Evolutionary conservation across 2,113 vertebrate genomes (phyloP).

Genomic region (Mirza zaza): DNA sequence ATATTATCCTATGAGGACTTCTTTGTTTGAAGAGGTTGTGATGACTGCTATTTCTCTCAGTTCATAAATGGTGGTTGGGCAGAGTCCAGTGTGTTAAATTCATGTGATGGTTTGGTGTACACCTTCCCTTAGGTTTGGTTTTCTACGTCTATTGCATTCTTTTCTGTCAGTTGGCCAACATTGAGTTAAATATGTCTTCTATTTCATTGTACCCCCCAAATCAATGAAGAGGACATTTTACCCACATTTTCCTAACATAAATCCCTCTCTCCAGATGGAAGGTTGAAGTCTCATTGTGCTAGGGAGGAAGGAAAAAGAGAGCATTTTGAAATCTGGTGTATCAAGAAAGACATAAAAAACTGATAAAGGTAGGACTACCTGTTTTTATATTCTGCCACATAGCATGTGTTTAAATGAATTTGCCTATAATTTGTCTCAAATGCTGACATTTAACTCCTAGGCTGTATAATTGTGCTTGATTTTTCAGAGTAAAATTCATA

Average conservation of each 20-base stretch:
- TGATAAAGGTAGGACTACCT: conserved; percentile 76
- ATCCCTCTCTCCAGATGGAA: conserved; percentile 15
- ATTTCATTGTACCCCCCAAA: background rate
- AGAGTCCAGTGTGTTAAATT: background rate
- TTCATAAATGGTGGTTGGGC: background rate
- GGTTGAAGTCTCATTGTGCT: conserved; percentile 62
- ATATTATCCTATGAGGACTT: background rate
- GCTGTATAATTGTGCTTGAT: conserved; percentile 82
- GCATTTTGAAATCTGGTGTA: conserved; percentile 73
- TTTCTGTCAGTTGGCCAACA: conserved; percentile 1
- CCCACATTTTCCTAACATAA: conserved; percentile 56
- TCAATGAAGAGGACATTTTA: conserved; percentile 10
- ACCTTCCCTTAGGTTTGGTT: background rate
- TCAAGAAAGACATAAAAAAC: conserved; percentile 75
- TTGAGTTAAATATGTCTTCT: background rate
- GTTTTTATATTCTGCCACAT: conserved; percentile 82
- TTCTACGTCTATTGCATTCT: background rate
- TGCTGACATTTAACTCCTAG: conserved; percentile 83
- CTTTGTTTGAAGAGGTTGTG: background rate
- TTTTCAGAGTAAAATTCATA: conserved; percentile 85
- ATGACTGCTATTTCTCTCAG: background rate
- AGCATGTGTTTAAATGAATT: conserved; percentile 84
- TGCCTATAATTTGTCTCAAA: conserved; percentile 83
- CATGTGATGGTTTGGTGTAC: background rate
- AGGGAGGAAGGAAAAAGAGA: conserved; percentile 37